A percentile compares a stretch with the other conserved stretches of the same genome.
These are phyloP conservation scores for Scomberomorus guttatus DNA, from an alignment of 2,797 vertebrate species.

Conservation along the genomic window DNA sequence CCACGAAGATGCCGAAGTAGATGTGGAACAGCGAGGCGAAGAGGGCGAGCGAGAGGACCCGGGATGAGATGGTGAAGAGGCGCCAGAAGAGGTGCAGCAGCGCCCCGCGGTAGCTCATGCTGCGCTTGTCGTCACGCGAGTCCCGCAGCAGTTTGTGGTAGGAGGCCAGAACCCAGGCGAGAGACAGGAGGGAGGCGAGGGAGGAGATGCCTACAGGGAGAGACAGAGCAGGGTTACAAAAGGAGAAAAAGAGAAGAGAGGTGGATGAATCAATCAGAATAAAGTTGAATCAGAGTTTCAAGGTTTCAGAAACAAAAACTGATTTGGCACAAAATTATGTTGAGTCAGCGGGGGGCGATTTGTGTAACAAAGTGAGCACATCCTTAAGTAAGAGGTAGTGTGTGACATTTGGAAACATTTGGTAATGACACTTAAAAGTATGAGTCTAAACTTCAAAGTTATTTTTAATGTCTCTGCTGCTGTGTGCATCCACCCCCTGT, in stretches of 20 bases:
- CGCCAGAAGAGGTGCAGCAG: slow-evolving; percentile 98
- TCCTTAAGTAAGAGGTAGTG: slow-evolving; percentile 42
- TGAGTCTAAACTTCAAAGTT: slow-evolving; percentile 44
- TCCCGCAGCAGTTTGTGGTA: slow-evolving; percentile 99
- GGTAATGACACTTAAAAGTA: slow-evolving; percentile 24
- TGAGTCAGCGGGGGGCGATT: slow-evolving; percentile 49
- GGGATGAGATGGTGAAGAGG: slow-evolving; percentile 98
- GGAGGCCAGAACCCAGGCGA: slow-evolving; percentile 99
- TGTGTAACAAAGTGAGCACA: slow-evolving; percentile 22
- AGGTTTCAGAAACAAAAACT: slow-evolving; percentile 6
- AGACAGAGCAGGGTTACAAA: slow-evolving; percentile 1
- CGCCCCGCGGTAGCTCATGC: slow-evolving; percentile 99
- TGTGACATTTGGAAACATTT: slow-evolving; percentile 51
- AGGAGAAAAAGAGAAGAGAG: slow-evolving; percentile 3
- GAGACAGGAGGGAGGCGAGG: slow-evolving; percentile 96
- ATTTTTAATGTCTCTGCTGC: slow-evolving; percentile 57
- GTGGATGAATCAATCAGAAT: slow-evolving; percentile 7
- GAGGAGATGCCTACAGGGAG: slow-evolving; percentile 92
- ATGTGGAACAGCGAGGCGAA: slow-evolving; percentile 99
- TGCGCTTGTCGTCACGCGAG: slow-evolving; percentile 98
- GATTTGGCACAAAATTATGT: slow-evolving; percentile 9
- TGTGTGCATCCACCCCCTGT: slow-evolving; percentile 40
- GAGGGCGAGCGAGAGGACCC: slow-evolving; percentile 97
- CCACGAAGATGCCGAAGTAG: slow-evolving; percentile 99
- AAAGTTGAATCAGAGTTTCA: slow-evolving; percentile 14